A percentile compares a stretch with the other conserved stretches of the same genome.
These are phyloP conservation scores for Nothocercus nigrocapillus DNA, from an alignment of 2,113 vertebrate genomes.

Conservation along the genomic window DNA sequence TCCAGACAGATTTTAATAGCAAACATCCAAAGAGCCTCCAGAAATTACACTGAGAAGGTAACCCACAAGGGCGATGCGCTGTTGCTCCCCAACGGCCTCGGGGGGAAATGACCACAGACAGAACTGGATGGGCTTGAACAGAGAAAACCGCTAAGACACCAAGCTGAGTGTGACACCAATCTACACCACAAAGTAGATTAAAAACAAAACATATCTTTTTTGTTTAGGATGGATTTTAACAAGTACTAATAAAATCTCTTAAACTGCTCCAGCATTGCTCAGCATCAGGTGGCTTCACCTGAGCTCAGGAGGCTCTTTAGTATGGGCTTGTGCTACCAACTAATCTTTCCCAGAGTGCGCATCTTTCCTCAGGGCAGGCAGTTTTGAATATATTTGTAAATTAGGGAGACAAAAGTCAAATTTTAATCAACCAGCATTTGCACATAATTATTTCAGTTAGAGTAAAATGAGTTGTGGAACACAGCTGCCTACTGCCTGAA, in stretches of 20 bases:
- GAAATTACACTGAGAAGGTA: background rate
- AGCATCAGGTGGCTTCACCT: background rate
- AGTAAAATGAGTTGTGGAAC: background rate
- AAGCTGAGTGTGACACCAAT: background rate
- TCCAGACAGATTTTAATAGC: background rate
- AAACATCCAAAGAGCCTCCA: background rate
- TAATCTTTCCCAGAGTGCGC: background rate
- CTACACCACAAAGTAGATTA: background rate
- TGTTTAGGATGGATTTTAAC: background rate
- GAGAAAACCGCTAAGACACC: background rate
- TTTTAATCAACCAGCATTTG: background rate
- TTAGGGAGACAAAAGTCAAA: background rate
- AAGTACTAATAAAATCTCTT: background rate
- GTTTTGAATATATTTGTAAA: background rate
- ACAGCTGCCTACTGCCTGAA: background rate
- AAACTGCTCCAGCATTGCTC: background rate
- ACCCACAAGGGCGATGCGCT: fast-evolving
- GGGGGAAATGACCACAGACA: background rate
- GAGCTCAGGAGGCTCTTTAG: background rate
- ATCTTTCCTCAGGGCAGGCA: background rate
- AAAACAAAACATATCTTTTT: background rate
- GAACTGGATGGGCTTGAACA: background rate
- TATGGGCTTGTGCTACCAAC: background rate
- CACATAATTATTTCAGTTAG: background rate
- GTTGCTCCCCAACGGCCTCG: fast-evolving